These are phyloP conservation scores for Chionis minor DNA, from an alignment of 2,113 vertebrate species.

Conservation along the genomic window DNA sequence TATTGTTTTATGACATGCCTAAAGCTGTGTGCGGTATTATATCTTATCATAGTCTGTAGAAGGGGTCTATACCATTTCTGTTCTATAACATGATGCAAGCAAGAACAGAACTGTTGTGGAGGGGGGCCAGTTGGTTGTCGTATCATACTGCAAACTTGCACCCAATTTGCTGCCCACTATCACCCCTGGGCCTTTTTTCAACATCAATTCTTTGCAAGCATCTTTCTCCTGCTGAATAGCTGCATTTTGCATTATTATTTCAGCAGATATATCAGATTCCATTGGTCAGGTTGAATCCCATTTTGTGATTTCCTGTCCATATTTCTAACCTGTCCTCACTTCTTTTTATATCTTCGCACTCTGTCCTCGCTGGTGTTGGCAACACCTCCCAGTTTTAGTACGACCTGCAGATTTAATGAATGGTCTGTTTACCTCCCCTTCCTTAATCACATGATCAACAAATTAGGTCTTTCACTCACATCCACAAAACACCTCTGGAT, in stretches of 20 bases:
- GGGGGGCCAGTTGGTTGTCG: neutral
- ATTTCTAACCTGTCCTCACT: conserved; percentile 39
- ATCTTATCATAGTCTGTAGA: neutral
- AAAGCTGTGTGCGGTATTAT: neutral
- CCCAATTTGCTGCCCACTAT: neutral
- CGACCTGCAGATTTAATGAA: neutral
- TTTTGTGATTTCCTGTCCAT: conserved; percentile 42
- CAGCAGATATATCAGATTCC: conserved; percentile 27
- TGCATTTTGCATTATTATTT: conserved; percentile 22
- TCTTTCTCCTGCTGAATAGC: neutral
- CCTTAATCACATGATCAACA: neutral
- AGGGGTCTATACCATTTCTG: neutral
- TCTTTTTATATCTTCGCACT: neutral
- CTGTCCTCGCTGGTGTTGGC: neutral
- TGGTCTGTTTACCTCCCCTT: neutral
- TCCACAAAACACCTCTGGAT: neutral
- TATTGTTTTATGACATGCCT: conserved; percentile 12
- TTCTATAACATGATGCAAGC: neutral
- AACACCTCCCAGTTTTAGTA: neutral
- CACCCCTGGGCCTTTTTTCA: neutral
- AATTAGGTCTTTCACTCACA: neutral
- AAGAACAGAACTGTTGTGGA: neutral
- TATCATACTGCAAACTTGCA: neutral
- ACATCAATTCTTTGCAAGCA: neutral
- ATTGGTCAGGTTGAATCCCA: conserved; percentile 19